These are phyloP conservation scores for Andrena chrysosceles DNA, from an alignment of 2,888 invertebrate genomes.

Conservation along the genomic window DNA sequence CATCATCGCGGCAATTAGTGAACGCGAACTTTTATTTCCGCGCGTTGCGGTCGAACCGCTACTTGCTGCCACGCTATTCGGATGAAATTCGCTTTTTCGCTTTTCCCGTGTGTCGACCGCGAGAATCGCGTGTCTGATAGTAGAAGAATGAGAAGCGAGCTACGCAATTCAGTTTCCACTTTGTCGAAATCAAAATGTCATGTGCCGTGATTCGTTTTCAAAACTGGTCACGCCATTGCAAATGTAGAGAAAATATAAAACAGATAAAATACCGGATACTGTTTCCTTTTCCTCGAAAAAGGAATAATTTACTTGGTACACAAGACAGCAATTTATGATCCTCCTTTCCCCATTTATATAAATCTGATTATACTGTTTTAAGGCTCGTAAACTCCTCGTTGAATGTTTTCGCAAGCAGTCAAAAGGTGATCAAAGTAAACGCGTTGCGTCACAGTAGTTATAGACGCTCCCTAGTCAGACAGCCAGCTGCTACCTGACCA, in stretches of 20 bases:
- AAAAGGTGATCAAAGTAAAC: slow-evolving; percentile 15
- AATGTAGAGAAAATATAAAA: slow-evolving; percentile 10
- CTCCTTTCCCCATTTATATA: neutral
- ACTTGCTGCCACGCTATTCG: slow-evolving; percentile 1
- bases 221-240: slow-evolving; percentile 7
- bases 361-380: neutral
- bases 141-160: slow-evolving; percentile 56
- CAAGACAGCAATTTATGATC: no score
- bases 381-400: neutral
- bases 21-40: slow-evolving; percentile 68
- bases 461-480: slow-evolving; percentile 34
- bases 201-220: neutral
- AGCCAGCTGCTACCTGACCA: slow-evolving; percentile 16
- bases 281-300: no score
- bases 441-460: slow-evolving; percentile 25
- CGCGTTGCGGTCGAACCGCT: neutral
- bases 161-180: slow-evolving; percentile 45
- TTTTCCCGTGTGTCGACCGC: slow-evolving; percentile 41
- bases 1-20: slow-evolving; percentile 72
- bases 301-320: no score
- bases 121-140: slow-evolving; percentile 62
- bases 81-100: slow-evolving; percentile 12
- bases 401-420: slow-evolving; percentile 9
- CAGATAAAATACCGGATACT: neutral
- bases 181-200: slow-evolving; percentile 40